These are phyloP conservation scores for Ceratosolen fusciceps DNA, from an alignment of 1,140 invertebrate genomes.

Conservation along the genomic window DNA sequence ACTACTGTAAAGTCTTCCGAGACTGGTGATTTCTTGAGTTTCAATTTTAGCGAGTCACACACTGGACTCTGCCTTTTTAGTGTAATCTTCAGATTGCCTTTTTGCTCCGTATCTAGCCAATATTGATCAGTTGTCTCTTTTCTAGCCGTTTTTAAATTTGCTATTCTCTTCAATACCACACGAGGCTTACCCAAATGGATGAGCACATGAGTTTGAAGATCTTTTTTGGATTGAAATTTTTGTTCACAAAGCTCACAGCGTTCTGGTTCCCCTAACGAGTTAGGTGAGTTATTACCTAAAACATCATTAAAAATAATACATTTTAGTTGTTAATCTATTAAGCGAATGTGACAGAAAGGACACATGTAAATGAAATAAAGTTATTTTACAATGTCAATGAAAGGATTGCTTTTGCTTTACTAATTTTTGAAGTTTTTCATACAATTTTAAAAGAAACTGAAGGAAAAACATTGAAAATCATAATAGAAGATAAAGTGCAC, in stretches of 20 bases:
- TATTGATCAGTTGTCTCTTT: conserved; percentile 60
- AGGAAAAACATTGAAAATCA: too few species aligned
- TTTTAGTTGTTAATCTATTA: too few species aligned
- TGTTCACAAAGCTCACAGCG: conserved; percentile 66
- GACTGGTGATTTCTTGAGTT: conserved; percentile 64
- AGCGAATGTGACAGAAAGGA: too few species aligned
- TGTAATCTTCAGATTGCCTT: conserved; percentile 64
- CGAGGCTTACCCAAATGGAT: conserved; percentile 64
- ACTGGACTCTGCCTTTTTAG: conserved; percentile 61
- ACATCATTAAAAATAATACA: conserved; percentile 57
- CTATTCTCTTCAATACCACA: conserved; percentile 64
- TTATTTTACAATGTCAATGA: too few species aligned
- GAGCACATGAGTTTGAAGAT: conserved; percentile 61
- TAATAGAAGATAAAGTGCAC: too few species aligned
- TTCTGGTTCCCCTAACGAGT: conserved; percentile 50
- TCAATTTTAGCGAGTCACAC: conserved; percentile 63
- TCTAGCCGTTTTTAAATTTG: conserved; percentile 57
- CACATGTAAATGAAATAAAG: too few species aligned
- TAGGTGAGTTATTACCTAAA: conserved; percentile 52
- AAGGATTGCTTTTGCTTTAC: too few species aligned
- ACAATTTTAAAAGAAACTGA: too few species aligned
- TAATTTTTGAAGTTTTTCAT: too few species aligned
- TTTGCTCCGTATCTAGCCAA: conserved; percentile 59
- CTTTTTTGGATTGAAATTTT: conserved; percentile 63
- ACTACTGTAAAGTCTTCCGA: conserved; percentile 67